Percentiles rank a stretch among this genome's conserved stretches.
phyloP scores from a whole-genome alignment of 92 coral and sea anemone species.

The Muricea muricata region DNA sequence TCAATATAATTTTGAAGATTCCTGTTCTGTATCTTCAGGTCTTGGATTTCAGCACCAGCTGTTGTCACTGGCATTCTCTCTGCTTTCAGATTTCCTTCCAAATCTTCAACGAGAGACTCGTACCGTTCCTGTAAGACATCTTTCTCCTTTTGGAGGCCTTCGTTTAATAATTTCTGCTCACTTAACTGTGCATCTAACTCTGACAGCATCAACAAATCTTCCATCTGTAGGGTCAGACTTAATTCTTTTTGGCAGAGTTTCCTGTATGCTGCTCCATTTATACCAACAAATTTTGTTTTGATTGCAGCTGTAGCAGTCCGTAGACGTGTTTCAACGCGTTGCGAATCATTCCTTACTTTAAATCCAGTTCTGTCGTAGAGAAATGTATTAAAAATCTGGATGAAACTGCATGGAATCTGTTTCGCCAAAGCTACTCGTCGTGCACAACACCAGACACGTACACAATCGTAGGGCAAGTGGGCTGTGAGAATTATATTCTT shows the following conservation, averaged over 20 bases:
- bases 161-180: background rate
- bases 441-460: conserved; percentile 19
- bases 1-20: conserved; percentile 17
- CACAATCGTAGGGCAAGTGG: conserved; percentile 38
- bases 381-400: conserved; percentile 6
- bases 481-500: conserved; percentile 24
- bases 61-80: background rate
- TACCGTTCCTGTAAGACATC: background rate
- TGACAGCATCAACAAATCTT: conserved; percentile 8
- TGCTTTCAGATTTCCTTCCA: background rate
- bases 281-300: conserved; percentile 15
- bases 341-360: conserved; percentile 1
- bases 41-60: conserved; percentile 1
- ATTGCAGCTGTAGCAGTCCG: background rate
- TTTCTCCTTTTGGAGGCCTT: conserved; percentile 13
- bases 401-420: conserved; percentile 19
- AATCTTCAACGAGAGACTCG: background rate
- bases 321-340: conserved; percentile 8
- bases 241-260: background rate
- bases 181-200: conserved; percentile 2
- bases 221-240: background rate
- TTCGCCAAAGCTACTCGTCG: conserved; percentile 5
- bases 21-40: background rate
- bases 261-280: conserved; percentile 3
- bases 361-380: conserved; percentile 25